Base-by-base conservation (phyloP, 1,140 invertebrate species). In the Bombus balteatus region DNA sequence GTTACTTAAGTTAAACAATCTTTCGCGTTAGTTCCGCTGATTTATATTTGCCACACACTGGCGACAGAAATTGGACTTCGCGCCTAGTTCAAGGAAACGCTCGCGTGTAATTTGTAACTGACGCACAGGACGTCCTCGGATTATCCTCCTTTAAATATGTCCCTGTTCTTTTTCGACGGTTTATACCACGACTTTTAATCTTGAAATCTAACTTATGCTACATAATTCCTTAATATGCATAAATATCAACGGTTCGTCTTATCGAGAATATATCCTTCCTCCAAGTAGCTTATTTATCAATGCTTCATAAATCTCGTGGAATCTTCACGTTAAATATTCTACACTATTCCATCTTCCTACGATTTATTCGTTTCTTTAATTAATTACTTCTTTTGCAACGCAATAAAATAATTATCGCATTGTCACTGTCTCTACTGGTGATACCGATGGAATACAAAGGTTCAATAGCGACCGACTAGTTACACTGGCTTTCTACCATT, bases 121-220 rank as follows among this genome's bases (percentile, higher is more conserved):
- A 81, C 47, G 53, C 9, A 53, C 78, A 62, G 37, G 15, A 1
- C 18, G 47, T 62, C 80, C 80, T 81, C 53, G 80, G n/a, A 10
- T 81, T 34, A 25, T 62, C 4, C 59, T n/a, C 28, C 28, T 62
- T 62, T n/a, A 62, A 62, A n/a, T n/a, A 28, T 6, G 8, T 81
- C 13, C 15, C 32, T 57, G 15, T 25, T 59, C 71, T 25, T 59
- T 81, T 41, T 39, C 8, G 10, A 57, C 18, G 5, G 57, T 59
- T 32, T 12, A 3, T 39, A 6, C 3, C 10, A 34, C 1, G 10
- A 66, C 8, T 68, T 79, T 34, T 66, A 4, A 18, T 62, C 25
- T 43, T 41, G 0, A 18, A 43, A 78, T 34, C 34, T 0, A 13
- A 18, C 28, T n/a, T 3, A 32, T 32, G 18, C 1, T 12, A 3